Evolutionary conservation across 2,888 invertebrate genomes (phyloP).

Genomic region (Lepidocyrtoides sp.): DNA sequence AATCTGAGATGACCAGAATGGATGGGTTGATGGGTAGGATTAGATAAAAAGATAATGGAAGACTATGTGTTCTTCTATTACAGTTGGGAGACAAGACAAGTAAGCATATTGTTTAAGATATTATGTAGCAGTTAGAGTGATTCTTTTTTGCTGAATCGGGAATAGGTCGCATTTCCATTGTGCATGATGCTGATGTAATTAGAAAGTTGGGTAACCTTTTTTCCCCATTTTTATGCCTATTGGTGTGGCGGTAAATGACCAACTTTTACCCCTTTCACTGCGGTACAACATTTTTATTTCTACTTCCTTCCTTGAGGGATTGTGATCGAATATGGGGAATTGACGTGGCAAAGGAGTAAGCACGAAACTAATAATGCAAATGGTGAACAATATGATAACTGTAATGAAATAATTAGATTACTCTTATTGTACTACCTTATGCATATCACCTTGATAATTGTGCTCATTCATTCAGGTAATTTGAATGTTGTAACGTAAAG

Average conservation of each 20-base stretch:
- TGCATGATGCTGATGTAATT: neutral
- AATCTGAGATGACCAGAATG: conserved; percentile 2
- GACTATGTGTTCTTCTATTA: too few species aligned
- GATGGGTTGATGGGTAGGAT: neutral
- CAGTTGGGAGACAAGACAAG: neutral
- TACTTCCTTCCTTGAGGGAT: neutral
- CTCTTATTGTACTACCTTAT: neutral
- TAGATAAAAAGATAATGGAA: neutral
- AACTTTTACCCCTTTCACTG: conserved; percentile 17
- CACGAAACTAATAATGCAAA: conserved; percentile 21
- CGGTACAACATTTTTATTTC: neutral
- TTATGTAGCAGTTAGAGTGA: neutral
- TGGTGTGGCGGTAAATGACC: too few species aligned
- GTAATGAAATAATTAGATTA: conserved; percentile 16
- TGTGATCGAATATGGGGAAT: conserved; percentile 15
- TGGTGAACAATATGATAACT: neutral
- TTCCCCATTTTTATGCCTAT: neutral
- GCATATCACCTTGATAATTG: neutral
- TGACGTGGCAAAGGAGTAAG: neutral
- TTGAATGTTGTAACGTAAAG: neutral
- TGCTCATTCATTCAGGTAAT: neutral
- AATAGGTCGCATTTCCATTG: too few species aligned
- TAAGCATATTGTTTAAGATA: neutral
- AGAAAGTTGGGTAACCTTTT: neutral
- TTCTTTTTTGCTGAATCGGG: neutral